Evolutionary conservation across 2,797 vertebrate genomes (phyloP).

Genomic region (Rhinoraja longicauda): DNA sequence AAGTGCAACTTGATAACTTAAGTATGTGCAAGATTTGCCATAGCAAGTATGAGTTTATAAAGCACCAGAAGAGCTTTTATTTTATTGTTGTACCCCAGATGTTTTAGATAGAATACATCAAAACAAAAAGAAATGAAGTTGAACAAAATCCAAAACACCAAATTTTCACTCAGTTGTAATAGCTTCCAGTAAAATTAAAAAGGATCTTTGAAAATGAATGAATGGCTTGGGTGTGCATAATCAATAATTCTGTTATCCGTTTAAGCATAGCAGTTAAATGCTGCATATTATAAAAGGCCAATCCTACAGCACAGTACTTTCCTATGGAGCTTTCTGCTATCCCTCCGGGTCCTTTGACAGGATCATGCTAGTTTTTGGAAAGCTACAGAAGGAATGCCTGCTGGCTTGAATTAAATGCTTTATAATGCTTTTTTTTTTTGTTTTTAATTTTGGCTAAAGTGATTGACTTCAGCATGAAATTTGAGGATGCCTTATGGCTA

Average conservation of each 20-base stretch:
- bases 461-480: slow-evolving; percentile 21
- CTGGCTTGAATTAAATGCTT: slow-evolving; percentile 30
- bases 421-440: slow-evolving; percentile 21
- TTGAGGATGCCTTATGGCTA: slow-evolving; percentile 10
- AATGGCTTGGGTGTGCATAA: not conserved
- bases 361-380: not conserved
- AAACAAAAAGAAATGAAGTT: not conserved
- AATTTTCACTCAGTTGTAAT: not conserved
- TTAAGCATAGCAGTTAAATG: not conserved
- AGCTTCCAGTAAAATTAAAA: not conserved
- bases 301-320: not conserved
- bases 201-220: not conserved
- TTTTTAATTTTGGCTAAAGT: slow-evolving; percentile 20
- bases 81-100: not conserved
- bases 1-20: not conserved
- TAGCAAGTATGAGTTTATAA: not conserved
- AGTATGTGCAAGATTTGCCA: not conserved
- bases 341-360: not conserved
- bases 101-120: not conserved
- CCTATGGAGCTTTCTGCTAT: not conserved
- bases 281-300: not conserved
- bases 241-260: slow-evolving; percentile 1
- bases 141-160: not conserved
- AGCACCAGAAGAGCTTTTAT: not conserved
- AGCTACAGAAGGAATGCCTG: not conserved